A percentile compares a stretch with the other conserved stretches of the same genome.
Evolutionary conservation across 2,113 vertebrate species (phyloP).

Genomic region (Athene cunicularia): DNA sequence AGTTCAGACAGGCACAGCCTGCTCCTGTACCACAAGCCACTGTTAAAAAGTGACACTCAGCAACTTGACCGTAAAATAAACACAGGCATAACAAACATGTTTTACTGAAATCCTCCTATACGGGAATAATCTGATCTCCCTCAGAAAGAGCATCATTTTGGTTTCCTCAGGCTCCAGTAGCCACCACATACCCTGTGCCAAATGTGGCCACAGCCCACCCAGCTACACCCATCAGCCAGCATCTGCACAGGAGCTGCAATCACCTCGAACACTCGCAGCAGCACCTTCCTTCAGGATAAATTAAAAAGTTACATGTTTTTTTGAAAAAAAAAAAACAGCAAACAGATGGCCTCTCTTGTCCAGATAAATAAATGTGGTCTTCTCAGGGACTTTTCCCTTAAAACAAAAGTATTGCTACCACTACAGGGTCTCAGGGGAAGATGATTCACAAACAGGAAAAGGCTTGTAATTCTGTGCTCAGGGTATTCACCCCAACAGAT

Average conservation of each 20-base stretch:
- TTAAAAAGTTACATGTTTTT: not conserved
- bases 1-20: not conserved
- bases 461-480: not conserved
- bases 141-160: not conserved
- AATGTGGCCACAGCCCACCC: not conserved
- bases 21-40: not conserved
- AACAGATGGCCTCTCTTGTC: not conserved
- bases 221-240: not conserved
- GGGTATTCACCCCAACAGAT: not conserved
- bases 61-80: not conserved
- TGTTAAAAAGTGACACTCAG: not conserved
- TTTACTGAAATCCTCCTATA: not conserved
- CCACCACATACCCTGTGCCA: not conserved
- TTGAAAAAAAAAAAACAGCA: not conserved
- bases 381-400: not conserved
- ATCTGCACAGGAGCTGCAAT: not conserved
- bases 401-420: conserved; percentile 9
- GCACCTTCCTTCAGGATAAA: not conserved
- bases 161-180: not conserved
- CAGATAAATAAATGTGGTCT: not conserved
- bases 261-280: rapidly evolving
- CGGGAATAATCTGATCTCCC: not conserved
- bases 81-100: rapidly evolving
- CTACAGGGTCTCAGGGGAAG: not conserved
- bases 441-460: conserved; percentile 33